phyloP scores from a whole-genome alignment of 2,797 vertebrate species.

The Naso thynnoides region DNA sequence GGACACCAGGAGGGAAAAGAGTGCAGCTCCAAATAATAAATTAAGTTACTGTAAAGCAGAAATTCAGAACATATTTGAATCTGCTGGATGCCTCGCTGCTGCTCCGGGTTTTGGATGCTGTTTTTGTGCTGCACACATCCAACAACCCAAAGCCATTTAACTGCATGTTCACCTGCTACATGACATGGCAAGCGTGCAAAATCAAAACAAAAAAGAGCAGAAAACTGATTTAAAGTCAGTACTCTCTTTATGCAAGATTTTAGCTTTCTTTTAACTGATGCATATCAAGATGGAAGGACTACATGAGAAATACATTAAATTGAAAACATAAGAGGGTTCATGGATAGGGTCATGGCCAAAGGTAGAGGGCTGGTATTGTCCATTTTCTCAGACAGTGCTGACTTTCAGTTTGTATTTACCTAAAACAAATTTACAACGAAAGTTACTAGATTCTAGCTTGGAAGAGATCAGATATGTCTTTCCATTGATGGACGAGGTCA shows the following conservation, averaged over 20 bases:
- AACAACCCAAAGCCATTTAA: slow-evolving; percentile 34
- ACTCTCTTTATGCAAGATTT: background rate
- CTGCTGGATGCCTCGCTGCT: slow-evolving; percentile 43
- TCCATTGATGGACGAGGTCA: too few relatives aligned
- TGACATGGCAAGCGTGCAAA: slow-evolving; percentile 22
- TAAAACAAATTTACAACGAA: too few relatives aligned
- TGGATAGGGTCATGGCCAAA: too few relatives aligned
- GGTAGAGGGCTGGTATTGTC: too few relatives aligned
- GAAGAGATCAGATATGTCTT: too few relatives aligned
- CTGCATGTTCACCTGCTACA: slow-evolving; percentile 62
- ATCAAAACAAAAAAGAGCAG: slow-evolving; percentile 10
- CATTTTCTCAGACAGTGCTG: too few relatives aligned
- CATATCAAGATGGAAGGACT: background rate
- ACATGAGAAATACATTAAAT: background rate
- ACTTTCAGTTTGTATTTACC: too few relatives aligned
- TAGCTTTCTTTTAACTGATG: background rate
- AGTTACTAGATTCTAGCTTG: too few relatives aligned
- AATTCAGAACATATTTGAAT: slow-evolving; percentile 54
- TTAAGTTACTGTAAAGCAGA: slow-evolving; percentile 60
- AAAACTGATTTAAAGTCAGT: slow-evolving; percentile 5
- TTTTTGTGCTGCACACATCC: slow-evolving; percentile 34
- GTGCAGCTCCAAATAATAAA: slow-evolving; percentile 51
- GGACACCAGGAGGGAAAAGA: slow-evolving; percentile 31
- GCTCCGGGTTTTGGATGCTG: slow-evolving; percentile 48
- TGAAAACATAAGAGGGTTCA: background rate